Percentiles rank a stretch among this genome's conserved stretches.
These are phyloP conservation scores for Oscheius onirici DNA, from an alignment of 2,888 invertebrate genomes.

Conservation along the genomic window DNA sequence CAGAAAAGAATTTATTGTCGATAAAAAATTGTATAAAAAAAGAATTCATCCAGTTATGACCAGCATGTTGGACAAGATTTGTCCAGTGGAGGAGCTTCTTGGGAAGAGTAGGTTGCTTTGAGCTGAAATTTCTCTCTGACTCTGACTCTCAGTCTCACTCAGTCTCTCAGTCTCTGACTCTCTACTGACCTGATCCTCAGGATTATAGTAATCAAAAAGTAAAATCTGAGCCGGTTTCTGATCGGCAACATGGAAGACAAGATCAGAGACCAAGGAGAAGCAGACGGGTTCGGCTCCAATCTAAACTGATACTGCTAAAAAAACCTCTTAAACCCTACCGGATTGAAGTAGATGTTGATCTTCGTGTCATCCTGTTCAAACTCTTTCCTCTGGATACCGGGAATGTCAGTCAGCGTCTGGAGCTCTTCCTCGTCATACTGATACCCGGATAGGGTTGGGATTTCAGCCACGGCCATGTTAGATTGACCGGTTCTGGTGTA, in stretches of 20 bases:
- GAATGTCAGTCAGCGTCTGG: conserved; percentile 49
- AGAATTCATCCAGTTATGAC: conserved; percentile 19
- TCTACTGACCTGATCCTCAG: conserved; percentile 71
- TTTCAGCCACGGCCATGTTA: conserved; percentile 74
- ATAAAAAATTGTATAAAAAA: too few species aligned
- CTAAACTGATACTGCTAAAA: conserved; percentile 54
- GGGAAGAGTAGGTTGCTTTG: conserved; percentile 61
- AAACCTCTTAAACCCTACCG: conserved; percentile 71
- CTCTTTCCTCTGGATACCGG: conserved; percentile 72
- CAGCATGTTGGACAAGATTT: conserved; percentile 69
- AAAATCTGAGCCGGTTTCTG: conserved; percentile 87
- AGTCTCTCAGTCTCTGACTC: not conserved
- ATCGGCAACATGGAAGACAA: conserved; percentile 85
- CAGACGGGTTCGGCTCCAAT: conserved; percentile 75
- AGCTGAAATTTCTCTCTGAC: conserved; percentile 45
- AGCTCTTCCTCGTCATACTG: conserved; percentile 49
- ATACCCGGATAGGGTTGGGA: conserved; percentile 64
- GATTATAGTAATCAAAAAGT: conserved; percentile 90
- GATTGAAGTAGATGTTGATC: conserved; percentile 74
- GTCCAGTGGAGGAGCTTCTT: conserved; percentile 56
- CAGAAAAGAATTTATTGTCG: too few species aligned
- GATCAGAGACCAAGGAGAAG: conserved; percentile 84
- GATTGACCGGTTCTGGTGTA: conserved; percentile 65
- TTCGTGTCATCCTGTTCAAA: conserved; percentile 72
- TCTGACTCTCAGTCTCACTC: not conserved